Base-by-base conservation (phyloP, 2,113 vertebrate genomes). In the Brachionichthys hirsutus region DNA sequence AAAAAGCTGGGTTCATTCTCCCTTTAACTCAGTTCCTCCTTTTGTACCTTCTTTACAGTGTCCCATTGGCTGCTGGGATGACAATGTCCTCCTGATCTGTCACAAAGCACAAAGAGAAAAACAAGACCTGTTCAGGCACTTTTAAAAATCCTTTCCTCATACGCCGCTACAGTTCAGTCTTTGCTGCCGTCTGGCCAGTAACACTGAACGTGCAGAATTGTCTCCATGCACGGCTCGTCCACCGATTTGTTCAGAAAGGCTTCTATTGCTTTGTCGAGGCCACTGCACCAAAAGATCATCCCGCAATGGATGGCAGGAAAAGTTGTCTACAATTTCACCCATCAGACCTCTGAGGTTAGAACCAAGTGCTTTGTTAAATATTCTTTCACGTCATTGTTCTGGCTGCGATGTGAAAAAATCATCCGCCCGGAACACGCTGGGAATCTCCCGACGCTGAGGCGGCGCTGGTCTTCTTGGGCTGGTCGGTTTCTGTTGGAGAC, bases 391-490 rank as follows among this genome's bases (percentile, higher is more conserved):
- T 88, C 84, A 88, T 60, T 85, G 84, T 49, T 90, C 91, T 43
- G 90, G 48, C 62, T 91, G 81, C 15, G 92, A 81, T 0, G 92
- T 92, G 70, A 99, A 98, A 78, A 93, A 94, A 75, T 98, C 95
- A 34, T 98, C 94, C 24, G 95, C 95, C 69, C 87, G 92, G 80
- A 98, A 98, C 62, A 98, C 92, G n/a, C 74, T 71, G 2, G 94
- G 94, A 53, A 93, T 79, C 40, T 96, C 92, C 62, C 92, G 95
- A 14, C 50, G 83, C 3, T 85, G 90, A 66, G 85, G 86, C 43
- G 77, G 90, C 43, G 71, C 87, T 74, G 81, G 55, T 53, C 89
- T 89, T 78, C 90, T 89, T 9, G 92, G 81, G 59, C 93, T 89
- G 65, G 92, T 72, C 0, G 92, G 88, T 90, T 92, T 95, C 93